Evolutionary conservation across 2,888 invertebrate genomes (phyloP), one percentile per base, ranked within the genome.

Genomic region (Nomada ruficornis): DNA sequence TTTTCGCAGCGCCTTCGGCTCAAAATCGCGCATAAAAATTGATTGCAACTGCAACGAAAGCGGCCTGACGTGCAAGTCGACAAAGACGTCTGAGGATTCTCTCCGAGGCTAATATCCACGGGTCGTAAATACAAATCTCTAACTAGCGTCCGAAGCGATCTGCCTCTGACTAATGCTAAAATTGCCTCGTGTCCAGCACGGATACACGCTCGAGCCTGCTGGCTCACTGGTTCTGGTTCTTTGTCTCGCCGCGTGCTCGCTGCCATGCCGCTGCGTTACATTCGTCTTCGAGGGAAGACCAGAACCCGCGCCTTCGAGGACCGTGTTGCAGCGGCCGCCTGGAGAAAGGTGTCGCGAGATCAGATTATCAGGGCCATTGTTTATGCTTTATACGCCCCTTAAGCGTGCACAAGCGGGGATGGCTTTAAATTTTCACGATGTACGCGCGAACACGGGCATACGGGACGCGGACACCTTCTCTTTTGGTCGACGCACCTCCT

Each of bases 331-430:
- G 62, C 71, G 67, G 20, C 11, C 20, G 20, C 15, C 20, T 62
- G 9, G 75, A 60, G 52, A 68, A 77, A 84, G 79, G 84, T 86
- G 84, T 88, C 87, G 84, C 85, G 77, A 77, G 86, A 88, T 88
- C 85, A 86, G 87, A 86, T 88, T 88, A 88, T 88, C 87, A 82
- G 80, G 80, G 73, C 72, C 83, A 87, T 87, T 88, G 87, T 88
- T 86, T 88, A 88, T 87, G 83, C 82, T 81, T 88, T 85, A 88
- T 86, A 85, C 80, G 74, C 65, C 67, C 64, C 76, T 71, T 78
- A 65, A 83, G 73, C 65, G 60, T 62, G 68, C 47, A 29, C 47
- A 13, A 42, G 18, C 55, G 23, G 60, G 55, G 67, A 60, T 42
- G 82, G 77, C 75, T 55, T 85, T 86, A 88, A 87, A 88, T 88